These are phyloP conservation scores for Leptosomus discolor DNA, from an alignment of 2,113 vertebrate species.

Conservation along the genomic window DNA sequence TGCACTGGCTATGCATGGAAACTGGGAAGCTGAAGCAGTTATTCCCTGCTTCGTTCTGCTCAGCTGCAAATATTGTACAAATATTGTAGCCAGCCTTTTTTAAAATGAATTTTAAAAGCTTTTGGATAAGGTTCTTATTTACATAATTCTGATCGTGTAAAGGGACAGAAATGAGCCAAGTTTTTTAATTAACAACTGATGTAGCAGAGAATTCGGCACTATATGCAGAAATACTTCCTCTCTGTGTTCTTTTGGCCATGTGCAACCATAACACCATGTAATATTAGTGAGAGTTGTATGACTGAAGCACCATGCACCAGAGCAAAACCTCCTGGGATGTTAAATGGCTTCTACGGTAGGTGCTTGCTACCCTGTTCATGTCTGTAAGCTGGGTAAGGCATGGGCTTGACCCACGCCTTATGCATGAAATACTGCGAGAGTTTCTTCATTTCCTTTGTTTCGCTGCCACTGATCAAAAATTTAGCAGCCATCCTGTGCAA, in stretches of 20 bases:
- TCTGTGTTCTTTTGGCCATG: not conserved
- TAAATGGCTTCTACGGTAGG: not conserved
- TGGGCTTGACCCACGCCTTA: fast-evolving
- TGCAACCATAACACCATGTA: not conserved
- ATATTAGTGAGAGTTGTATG: not conserved
- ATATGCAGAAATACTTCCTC: not conserved
- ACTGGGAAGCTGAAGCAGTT: not conserved
- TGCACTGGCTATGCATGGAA: not conserved
- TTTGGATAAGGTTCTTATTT: conserved; percentile 40
- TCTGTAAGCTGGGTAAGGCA: not conserved
- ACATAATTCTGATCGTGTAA: not conserved
- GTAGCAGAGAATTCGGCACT: not conserved
- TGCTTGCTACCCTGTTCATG: not conserved
- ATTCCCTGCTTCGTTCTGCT: not conserved
- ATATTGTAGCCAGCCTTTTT: conserved; percentile 23
- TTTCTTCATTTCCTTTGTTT: conserved; percentile 4
- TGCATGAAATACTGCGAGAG: not conserved
- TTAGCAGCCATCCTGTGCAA: not conserved
- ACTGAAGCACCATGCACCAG: not conserved
- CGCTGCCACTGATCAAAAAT: not conserved
- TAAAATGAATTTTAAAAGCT: conserved; percentile 19
- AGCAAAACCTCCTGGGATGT: not conserved
- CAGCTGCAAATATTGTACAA: conserved; percentile 30
- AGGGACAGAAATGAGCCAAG: not conserved
- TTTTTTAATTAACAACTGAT: conserved; percentile 12